Evolutionary conservation across 2,113 vertebrate species (phyloP).

Genomic region (Nipponia nippon): DNA sequence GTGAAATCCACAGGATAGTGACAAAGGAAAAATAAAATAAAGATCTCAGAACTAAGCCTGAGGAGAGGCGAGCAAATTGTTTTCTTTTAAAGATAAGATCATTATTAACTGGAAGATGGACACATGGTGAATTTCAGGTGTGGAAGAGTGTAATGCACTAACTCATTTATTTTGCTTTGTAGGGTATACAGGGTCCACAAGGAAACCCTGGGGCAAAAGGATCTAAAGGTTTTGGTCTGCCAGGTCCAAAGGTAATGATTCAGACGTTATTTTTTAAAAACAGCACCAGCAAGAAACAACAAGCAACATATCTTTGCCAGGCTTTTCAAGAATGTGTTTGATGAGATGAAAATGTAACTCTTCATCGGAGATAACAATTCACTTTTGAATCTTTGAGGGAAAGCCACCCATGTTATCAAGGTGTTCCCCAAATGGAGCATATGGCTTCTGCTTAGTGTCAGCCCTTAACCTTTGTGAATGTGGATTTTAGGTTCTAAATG

Average conservation of each 20-base stretch:
- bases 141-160: not conserved
- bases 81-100: not conserved
- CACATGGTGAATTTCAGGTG: not conserved
- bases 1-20: not conserved
- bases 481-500: not conserved
- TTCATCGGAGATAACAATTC: not conserved
- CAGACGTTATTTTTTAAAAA: not conserved
- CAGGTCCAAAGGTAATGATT: conserved; percentile 68
- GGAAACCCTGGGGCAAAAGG: conserved; percentile 68
- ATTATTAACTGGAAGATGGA: not conserved
- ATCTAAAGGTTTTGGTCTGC: conserved; percentile 52
- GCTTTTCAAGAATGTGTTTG: not conserved
- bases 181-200: conserved; percentile 68
- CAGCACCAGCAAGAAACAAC: not conserved
- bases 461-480: not conserved
- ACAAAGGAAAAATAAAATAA: not conserved
- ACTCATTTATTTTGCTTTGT: conserved; percentile 7
- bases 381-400: not conserved
- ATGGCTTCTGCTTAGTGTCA: not conserved
- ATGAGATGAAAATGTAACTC: not conserved
- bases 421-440: not conserved
- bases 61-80: not conserved
- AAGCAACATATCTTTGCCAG: not conserved
- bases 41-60: not conserved
- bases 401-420: not conserved